Percentiles rank a stretch among this genome's conserved stretches.
Conservation (phyloP, 2,113 vertebrate species). For the Tragulus kanchil region DNA sequence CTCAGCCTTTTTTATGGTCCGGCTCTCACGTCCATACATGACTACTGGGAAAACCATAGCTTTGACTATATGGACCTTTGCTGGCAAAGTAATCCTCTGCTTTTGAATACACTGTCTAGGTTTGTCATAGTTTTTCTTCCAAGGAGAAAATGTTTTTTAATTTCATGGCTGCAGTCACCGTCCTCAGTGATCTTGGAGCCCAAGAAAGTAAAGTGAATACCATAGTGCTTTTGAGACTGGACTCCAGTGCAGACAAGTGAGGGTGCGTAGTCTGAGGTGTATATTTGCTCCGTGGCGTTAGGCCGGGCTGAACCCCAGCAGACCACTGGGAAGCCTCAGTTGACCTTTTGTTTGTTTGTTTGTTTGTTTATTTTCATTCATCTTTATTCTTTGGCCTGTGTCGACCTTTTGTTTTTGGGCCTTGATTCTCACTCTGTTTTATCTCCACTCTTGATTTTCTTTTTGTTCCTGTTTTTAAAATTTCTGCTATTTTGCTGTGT, state of each 20-base stretch:
- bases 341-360: conserved; percentile 23
- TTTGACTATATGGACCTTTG: too few relatives aligned
- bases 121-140: too few relatives aligned
- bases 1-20: too few relatives aligned
- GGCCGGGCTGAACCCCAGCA: neutral
- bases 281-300: neutral
- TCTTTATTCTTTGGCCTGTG: too few relatives aligned
- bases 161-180: too few relatives aligned
- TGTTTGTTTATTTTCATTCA: too few relatives aligned
- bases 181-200: too few relatives aligned
- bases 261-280: neutral
- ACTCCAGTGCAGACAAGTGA: neutral
- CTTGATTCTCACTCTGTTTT: conserved; percentile 45
- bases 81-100: too few relatives aligned
- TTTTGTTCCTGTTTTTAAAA: conserved; percentile 63
- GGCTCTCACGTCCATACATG: too few relatives aligned
- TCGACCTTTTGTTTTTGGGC: conserved; percentile 38
- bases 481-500: conserved; percentile 61
- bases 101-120: too few relatives aligned
- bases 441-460: conserved; percentile 58
- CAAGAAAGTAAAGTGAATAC: neutral
- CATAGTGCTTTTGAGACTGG: neutral
- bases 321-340: neutral
- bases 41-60: too few relatives aligned
- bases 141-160: too few relatives aligned